Percentiles rank a stretch among this genome's conserved stretches.
Evolutionary conservation across 2,888 invertebrate genomes (phyloP).

Genomic region (Perizoma affinitatum): DNA sequence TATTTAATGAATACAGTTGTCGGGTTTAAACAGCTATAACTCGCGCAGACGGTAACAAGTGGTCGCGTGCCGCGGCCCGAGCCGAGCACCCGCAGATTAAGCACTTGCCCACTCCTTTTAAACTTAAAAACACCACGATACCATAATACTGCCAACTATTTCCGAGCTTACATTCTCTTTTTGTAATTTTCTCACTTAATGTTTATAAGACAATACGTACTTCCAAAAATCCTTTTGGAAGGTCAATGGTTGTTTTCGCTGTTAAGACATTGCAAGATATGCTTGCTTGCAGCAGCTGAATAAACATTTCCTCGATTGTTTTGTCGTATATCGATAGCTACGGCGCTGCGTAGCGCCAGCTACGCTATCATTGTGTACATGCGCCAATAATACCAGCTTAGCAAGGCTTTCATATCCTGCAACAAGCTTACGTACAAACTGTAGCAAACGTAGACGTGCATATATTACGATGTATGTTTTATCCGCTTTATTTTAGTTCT

Average conservation of each 20-base stretch:
- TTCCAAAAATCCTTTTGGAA: constrained; percentile 10
- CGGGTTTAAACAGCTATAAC: constrained; percentile 9
- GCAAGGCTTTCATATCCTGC: constrained; percentile 18
- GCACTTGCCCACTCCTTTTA: constrained; percentile 43
- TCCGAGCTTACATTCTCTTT: constrained; percentile 25
- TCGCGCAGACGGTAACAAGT: constrained; percentile 55
- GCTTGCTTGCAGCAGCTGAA: constrained; percentile 16
- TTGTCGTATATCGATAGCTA: constrained; percentile 11
- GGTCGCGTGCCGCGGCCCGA: constrained; percentile 55
- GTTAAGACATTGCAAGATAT: constrained; percentile 10
- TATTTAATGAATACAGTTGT: constrained; percentile 22
- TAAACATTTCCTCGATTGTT: constrained; percentile 24
- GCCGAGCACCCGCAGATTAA: constrained; percentile 38
- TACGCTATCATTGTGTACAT: constrained; percentile 3
- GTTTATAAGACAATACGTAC: neutral
- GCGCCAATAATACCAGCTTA: constrained; percentile 19
- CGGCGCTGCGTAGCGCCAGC: constrained; percentile 14
- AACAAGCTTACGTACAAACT: constrained; percentile 21
- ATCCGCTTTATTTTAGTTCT: neutral
- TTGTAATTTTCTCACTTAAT: constrained; percentile 19
- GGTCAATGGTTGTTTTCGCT: constrained; percentile 5
- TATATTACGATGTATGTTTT: neutral
- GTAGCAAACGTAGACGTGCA: neutral
- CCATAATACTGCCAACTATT: constrained; percentile 34
- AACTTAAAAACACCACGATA: constrained; percentile 33